Base-by-base conservation (phyloP, 1,140 invertebrate genomes). In the Ceratosolen solmsi region DNA sequence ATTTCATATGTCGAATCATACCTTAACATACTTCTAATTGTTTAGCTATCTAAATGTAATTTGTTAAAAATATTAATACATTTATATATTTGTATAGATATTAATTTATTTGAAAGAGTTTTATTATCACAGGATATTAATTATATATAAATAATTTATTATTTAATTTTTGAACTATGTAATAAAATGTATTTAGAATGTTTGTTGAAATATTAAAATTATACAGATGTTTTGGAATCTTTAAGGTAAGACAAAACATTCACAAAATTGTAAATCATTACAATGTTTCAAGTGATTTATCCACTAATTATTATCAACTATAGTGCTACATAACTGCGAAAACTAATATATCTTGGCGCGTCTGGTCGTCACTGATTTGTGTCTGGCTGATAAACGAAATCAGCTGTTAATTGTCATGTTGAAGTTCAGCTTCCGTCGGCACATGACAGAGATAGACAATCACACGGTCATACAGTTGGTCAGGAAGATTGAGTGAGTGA, bases 351-450 rank as follows among this genome's bases (percentile, higher is more conserved):
- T 58, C 4, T 58, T 7, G 30, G 4, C 60, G 60, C 60, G 30
- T 17, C 60, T 65, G 8, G 60, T n/a, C 11, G 30, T 36, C 30
- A 65, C 17, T 68, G 33, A 38, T 68, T 38, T 38, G 33, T 13
- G 63, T 7, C 17, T 36, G 7, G 63, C 5, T 4, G 22, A n/a
- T 68, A 38, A 33, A 33, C 60, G 0, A 63, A 63, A 68, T 68
- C 63, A 68, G 63, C 63, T 68, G 63, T 68, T 38, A 33, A 68
- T 38, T 68, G 63, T 68, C 63, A 68, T 13, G 17, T 68, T 68
- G 63, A 38, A 7, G 20, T 22, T 54, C 20, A 22, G 9, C 17
- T 54, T 54, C 51, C 13, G 51, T 22, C 5, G 2, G 51, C 51
- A 22, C 20, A 22, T 4, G 3, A 54, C 9, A 54, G 11, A 54